phyloP scores from a whole-genome alignment of 2,113 vertebrate genomes.

The Barbus barbus region DNA sequence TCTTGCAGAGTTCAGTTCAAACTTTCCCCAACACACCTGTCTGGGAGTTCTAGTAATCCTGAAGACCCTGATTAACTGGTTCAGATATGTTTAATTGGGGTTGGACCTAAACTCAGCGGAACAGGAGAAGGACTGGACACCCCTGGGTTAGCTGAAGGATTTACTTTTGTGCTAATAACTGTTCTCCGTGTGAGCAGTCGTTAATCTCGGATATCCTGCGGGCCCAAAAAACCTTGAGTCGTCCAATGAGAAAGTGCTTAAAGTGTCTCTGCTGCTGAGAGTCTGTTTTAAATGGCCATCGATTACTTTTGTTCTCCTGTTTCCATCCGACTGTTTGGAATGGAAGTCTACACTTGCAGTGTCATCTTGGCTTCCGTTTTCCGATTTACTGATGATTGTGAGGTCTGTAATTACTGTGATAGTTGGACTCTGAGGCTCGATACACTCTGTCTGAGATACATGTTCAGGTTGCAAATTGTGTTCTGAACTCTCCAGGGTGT shows the following conservation, averaged over 20 bases:
- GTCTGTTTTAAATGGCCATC: conserved; percentile 57
- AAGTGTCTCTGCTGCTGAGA: conserved; percentile 60
- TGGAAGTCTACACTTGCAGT: neutral
- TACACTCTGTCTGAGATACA: neutral
- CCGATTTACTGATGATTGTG: conserved; percentile 38
- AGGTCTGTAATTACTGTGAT: conserved; percentile 56
- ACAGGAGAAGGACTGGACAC: neutral
- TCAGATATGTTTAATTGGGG: neutral
- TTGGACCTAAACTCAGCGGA: neutral
- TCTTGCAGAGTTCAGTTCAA: neutral
- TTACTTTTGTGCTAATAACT: conserved; percentile 54
- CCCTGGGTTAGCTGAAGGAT: conserved; percentile 8
- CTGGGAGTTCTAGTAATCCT: neutral
- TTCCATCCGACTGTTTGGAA: conserved; percentile 27
- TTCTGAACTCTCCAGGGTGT: neutral
- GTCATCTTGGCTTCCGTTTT: conserved; percentile 54
- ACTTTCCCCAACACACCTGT: neutral
- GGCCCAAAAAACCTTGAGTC: conserved; percentile 56
- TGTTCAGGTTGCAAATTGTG: neutral
- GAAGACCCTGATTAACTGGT: neutral
- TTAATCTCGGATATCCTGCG: conserved; percentile 61
- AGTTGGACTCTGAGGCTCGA: conserved; percentile 44
- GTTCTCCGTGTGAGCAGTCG: conserved; percentile 55
- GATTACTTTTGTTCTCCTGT: conserved; percentile 35
- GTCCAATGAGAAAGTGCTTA: conserved; percentile 62